These are phyloP conservation scores for Hydrozoanthus tunicans DNA, from an alignment of 64 coral and sea anemone genomes.

Conservation along the genomic window DNA sequence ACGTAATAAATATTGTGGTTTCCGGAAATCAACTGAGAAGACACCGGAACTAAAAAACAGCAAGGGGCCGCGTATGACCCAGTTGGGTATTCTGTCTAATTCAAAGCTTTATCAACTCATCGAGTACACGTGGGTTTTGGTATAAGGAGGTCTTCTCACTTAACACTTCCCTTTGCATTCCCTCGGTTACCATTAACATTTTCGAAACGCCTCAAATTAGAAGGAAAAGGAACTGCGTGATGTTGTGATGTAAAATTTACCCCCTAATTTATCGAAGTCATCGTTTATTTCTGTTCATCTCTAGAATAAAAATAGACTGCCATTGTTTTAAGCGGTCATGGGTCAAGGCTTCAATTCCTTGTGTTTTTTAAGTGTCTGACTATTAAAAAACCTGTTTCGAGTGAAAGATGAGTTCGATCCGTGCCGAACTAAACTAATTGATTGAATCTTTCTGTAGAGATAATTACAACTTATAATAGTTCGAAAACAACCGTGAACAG, in stretches of 20 bases:
- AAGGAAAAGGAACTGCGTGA: conserved; percentile 30
- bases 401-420: not conserved
- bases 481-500: conserved; percentile 16
- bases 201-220: not conserved
- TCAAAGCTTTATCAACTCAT: not conserved
- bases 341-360: not conserved
- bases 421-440: not conserved
- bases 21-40: conserved; percentile 19
- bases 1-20: conserved; percentile 8
- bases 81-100: not conserved
- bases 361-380: not conserved
- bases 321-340: not conserved
- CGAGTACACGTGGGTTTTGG: not conserved
- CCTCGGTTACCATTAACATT: conserved; percentile 12
- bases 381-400: not conserved
- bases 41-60: not conserved
- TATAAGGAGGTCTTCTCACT: not conserved
- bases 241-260: not conserved
- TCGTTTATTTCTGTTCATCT: not conserved
- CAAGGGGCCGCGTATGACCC: not conserved
- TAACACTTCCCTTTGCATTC: not conserved
- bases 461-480: not conserved
- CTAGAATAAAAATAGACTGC: conserved; percentile 10
- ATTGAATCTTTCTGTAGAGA: not conserved
- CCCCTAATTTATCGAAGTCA: not conserved